Evolutionary conservation across 2,888 invertebrate genomes (phyloP), one percentile per base, ranked within the genome.

Genomic region (Bombylius major): DNA sequence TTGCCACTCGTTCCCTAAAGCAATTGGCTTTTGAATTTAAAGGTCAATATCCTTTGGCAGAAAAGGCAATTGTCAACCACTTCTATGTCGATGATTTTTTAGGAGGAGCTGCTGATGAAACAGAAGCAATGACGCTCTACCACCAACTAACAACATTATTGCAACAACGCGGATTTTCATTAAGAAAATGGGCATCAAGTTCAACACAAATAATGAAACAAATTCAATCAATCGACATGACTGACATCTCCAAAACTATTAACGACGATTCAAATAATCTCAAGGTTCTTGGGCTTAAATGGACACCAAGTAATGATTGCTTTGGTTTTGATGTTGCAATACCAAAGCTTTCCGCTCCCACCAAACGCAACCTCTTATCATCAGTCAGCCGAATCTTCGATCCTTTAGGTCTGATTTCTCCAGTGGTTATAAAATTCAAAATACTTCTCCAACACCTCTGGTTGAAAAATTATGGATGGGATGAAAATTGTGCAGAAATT

Each of bases 1-100:
- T 64, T 8, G 63, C 63, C 3, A 59, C 58, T 11, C 56, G 61
- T 4, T 56, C 58, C 14, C 47, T 64, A 13, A 51, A 59, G 13
- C 61, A 62, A 50, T 50, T 65, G 3, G 62, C 58, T 13, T 9
- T 47, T 31, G 36, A 53, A 13, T 47, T 47, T 34, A 46, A 34
- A 34, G 36, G 33, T 8, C 14, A 32, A 13, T 52, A 46, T 36
- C 33, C 52, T 11, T 45, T 46, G 14, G 52, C 52, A 7, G 45
- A 47, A 33, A 13, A 42, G 13, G 47, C 47, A 11, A 36, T 47
- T 6, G 13, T 33, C 8, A 11, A 34, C 8, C 7, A 53, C 23
- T 47, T 53, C 12, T 47, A 53, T 36, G 53, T 53, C 1, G 39
- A 51, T 31, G 51, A 51, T 51, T 11, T 51, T 7, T 8, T 53